A percentile compares a stretch with the other conserved stretches of the same genome.
These are phyloP conservation scores for Telmatochromis bifrenatus DNA, from an alignment of 2,113 vertebrate genomes.

Conservation along the genomic window DNA sequence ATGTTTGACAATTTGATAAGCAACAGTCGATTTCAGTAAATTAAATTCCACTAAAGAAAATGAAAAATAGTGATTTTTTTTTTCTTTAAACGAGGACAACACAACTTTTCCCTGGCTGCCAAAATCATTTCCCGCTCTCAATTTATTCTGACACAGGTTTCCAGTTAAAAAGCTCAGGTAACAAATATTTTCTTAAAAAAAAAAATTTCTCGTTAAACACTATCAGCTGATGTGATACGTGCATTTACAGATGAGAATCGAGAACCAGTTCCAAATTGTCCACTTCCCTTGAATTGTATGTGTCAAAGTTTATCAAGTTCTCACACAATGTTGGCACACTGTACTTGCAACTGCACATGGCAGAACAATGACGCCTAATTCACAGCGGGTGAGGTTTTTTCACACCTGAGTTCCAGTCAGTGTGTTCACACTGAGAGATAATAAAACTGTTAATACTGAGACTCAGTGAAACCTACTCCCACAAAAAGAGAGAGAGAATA, in stretches of 20 bases:
- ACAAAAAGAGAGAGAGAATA: background rate
- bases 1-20: background rate
- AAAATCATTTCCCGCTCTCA: background rate
- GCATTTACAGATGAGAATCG: background rate
- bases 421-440: background rate
- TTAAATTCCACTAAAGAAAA: background rate
- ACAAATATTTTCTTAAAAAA: background rate
- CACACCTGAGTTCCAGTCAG: background rate
- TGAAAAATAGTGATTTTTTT: background rate
- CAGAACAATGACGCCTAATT: background rate
- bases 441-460: background rate
- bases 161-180: background rate
- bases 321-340: background rate
- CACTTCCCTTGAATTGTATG: background rate
- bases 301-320: background rate
- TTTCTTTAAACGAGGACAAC: background rate
- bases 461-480: background rate
- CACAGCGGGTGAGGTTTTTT: background rate
- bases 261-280: background rate
- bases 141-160: background rate
- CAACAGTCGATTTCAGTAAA: background rate
- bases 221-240: background rate
- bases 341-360: background rate
- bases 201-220: accelerated
- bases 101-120: background rate